phyloP scores from a whole-genome alignment of 2,888 invertebrate genomes.

The Blastobasis lacticolella region DNA sequence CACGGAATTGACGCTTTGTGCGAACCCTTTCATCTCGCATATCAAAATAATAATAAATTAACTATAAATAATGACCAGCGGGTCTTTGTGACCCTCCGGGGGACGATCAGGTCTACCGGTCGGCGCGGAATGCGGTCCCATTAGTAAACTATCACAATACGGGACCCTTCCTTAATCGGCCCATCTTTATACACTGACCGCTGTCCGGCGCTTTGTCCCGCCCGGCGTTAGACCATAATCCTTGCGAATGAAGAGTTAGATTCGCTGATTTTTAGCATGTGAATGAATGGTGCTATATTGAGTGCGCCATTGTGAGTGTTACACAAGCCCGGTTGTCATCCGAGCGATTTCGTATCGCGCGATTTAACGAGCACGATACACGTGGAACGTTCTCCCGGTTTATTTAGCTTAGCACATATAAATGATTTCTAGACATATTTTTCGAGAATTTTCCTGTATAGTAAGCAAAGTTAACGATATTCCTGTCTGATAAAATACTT shows the following conservation, averaged over 20 bases:
- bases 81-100: conserved; percentile 27
- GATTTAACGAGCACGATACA: conserved; percentile 2
- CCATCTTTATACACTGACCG: conserved; percentile 68
- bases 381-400: neutral
- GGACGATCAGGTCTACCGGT: conserved; percentile 57
- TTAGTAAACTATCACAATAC: conserved; percentile 65
- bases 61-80: conserved; percentile 60
- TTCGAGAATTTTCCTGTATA: too few relatives aligned
- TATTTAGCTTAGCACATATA: too few relatives aligned
- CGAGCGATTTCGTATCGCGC: neutral
- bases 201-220: conserved; percentile 51
- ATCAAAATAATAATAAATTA: conserved; percentile 74
- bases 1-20: conserved; percentile 55
- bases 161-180: conserved; percentile 54
- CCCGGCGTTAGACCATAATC: conserved; percentile 69
- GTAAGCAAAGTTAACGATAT: too few relatives aligned
- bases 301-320: conserved; percentile 9
- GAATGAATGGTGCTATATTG: conserved; percentile 28
- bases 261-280: conserved; percentile 49
- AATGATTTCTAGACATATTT: too few relatives aligned
- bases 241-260: conserved; percentile 42
- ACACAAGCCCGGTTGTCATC: neutral
- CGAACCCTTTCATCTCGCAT: conserved; percentile 64
- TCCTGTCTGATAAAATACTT: too few relatives aligned
- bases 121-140: conserved; percentile 64